phyloP scores from a whole-genome alignment of 1,140 invertebrate genomes.

The Drosophila littoralis region DNA sequence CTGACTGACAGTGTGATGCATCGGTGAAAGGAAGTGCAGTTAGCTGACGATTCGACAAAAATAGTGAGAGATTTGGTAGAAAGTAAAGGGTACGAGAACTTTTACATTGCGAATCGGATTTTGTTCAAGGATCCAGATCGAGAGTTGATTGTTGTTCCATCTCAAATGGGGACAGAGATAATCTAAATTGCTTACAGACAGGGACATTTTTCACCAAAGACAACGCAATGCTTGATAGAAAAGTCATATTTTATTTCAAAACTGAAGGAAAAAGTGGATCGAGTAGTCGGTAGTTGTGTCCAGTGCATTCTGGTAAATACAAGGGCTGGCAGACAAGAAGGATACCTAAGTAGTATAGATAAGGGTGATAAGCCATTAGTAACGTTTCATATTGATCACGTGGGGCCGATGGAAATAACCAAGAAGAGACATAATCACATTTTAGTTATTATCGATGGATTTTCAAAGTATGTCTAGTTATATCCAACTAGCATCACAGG shows the following conservation, averaged over 20 bases:
- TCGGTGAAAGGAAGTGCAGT: neutral
- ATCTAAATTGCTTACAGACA: too few relatives aligned
- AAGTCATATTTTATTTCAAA: too few relatives aligned
- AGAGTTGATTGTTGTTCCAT: too few relatives aligned
- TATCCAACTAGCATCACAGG: too few relatives aligned
- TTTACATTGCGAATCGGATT: too few relatives aligned
- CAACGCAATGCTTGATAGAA: neutral
- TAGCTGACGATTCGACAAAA: neutral
- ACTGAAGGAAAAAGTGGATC: neutral
- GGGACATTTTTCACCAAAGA: too few relatives aligned
- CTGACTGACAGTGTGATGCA: too few relatives aligned
- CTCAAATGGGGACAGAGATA: too few relatives aligned
- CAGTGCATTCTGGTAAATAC: neutral
- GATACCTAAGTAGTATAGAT: neutral
- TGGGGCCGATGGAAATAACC: neutral
- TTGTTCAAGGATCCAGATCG: neutral
- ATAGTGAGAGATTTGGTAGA: neutral
- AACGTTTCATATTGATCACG: neutral
- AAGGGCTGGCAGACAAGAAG: neutral
- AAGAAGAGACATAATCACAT: neutral
- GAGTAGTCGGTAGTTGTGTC: neutral
- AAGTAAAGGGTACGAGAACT: too few relatives aligned
- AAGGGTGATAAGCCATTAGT: neutral
- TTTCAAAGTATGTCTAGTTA: too few relatives aligned
- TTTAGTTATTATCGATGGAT: neutral